phyloP scores from a whole-genome alignment of 1,140 invertebrate species.

The Latrodectus geometricus region DNA sequence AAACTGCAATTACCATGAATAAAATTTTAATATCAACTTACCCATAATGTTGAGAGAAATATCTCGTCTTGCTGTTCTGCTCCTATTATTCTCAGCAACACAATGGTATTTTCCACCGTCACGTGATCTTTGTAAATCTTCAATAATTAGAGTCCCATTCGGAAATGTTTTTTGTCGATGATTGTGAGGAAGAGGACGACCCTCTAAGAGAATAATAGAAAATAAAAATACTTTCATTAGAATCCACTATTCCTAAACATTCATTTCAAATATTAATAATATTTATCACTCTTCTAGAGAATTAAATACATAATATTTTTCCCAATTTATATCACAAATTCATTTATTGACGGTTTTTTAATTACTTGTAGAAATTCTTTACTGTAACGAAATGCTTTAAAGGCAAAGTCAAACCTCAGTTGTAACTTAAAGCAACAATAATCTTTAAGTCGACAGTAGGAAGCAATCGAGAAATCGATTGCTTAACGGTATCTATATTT shows the following conservation, averaged over 20 bases:
- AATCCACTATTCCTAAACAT: too few species aligned
- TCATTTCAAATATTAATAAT: too few species aligned
- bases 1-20: slow-evolving; percentile 68
- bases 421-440: background rate
- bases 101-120: slow-evolving; percentile 90
- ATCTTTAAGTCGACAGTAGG: background rate
- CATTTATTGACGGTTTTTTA: too few species aligned
- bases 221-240: too few species aligned
- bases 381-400: too few species aligned
- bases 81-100: slow-evolving; percentile 85
- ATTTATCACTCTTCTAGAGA: too few species aligned
- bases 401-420: too few species aligned
- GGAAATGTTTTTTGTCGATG: slow-evolving; percentile 82
- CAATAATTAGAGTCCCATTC: slow-evolving; percentile 81
- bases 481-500: background rate
- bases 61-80: slow-evolving; percentile 69
- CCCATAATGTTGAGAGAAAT: slow-evolving; percentile 80
- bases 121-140: slow-evolving; percentile 79
- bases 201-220: slow-evolving; percentile 68
- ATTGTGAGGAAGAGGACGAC: slow-evolving; percentile 82
- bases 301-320: too few species aligned
- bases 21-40: slow-evolving; percentile 74
- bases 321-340: too few species aligned
- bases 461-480: background rate
- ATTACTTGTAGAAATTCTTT: too few species aligned